Evolutionary conservation across 2,888 invertebrate species (phyloP).

Genomic region (Coleophora deauratella): DNA sequence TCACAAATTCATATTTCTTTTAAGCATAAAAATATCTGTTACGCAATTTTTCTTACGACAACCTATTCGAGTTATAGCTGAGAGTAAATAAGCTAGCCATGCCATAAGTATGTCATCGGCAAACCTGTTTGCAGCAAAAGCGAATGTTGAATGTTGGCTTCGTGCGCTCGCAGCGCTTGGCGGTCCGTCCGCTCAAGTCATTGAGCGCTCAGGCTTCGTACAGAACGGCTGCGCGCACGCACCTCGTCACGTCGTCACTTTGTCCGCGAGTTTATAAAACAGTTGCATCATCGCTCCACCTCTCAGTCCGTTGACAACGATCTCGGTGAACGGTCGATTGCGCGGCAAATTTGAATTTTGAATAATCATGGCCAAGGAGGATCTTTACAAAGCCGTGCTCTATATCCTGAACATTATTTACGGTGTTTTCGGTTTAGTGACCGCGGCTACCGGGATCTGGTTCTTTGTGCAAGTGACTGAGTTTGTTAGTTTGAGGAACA

Average conservation of each 20-base stretch:
- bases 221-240: too few species aligned
- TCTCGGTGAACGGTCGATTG: slow-evolving; percentile 36
- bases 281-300: slow-evolving; percentile 39
- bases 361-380: slow-evolving; percentile 53
- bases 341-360: slow-evolving; percentile 12
- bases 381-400: slow-evolving; percentile 52
- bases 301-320: slow-evolving; percentile 53
- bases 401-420: slow-evolving; percentile 59
- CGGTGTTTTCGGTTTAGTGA: slow-evolving; percentile 58
- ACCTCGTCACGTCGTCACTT: too few species aligned
- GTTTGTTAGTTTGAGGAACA: slow-evolving; percentile 57
- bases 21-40: background rate
- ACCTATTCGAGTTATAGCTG: too few species aligned
- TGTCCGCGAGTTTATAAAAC: slow-evolving; percentile 56
- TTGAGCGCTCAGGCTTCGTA: background rate
- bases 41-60: background rate
- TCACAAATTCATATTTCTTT: background rate
- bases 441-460: slow-evolving; percentile 63
- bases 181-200: background rate
- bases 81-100: background rate
- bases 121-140: background rate
- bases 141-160: background rate
- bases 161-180: background rate
- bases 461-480: slow-evolving; percentile 65
- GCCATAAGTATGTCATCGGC: background rate